Conservation (phyloP, 1,140 invertebrate species). For the Gryllus bimaculatus region DNA sequence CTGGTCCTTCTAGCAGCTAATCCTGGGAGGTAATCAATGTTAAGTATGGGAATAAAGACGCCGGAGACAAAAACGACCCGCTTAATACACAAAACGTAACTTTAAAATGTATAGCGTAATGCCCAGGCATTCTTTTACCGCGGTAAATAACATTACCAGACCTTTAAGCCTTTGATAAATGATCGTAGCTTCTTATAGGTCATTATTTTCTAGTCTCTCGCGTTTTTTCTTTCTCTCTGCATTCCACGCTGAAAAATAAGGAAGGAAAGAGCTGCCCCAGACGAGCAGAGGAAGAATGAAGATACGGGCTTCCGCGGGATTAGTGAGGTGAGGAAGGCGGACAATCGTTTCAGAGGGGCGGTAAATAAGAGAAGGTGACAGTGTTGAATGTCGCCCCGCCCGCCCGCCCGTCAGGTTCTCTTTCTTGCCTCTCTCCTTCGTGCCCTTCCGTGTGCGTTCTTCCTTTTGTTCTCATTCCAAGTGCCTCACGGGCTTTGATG, state of each 20-base stretch:
- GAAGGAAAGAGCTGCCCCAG: too few species aligned
- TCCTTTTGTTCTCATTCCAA: too few species aligned
- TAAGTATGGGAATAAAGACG: constrained; percentile 1
- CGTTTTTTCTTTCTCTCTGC: neutral
- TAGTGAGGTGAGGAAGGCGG: neutral
- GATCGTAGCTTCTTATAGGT: constrained; percentile 4
- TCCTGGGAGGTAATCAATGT: neutral
- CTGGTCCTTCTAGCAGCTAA: neutral
- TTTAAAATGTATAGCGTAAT: constrained; percentile 6
- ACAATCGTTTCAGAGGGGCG: neutral
- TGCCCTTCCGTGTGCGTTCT: too few species aligned
- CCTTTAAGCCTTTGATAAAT: constrained; percentile 1
- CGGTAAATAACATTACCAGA: constrained; percentile 4
- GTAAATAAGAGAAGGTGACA: neutral
- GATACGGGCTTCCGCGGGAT: neutral
- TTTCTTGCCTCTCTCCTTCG: neutral
- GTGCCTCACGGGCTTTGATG: too few species aligned
- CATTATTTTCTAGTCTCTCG: constrained; percentile 1
- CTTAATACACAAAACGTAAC: constrained; percentile 1
- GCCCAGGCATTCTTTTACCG: neutral
- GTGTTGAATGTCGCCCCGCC: neutral
- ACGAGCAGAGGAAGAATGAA: neutral
- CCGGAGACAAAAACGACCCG: neutral
- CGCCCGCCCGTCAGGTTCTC: too few species aligned
- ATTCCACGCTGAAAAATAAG: neutral